Evolutionary conservation across 2,888 invertebrate genomes (phyloP), one percentile per base, ranked within the genome.

Genomic region (Ichneumoninae sp.): DNA sequence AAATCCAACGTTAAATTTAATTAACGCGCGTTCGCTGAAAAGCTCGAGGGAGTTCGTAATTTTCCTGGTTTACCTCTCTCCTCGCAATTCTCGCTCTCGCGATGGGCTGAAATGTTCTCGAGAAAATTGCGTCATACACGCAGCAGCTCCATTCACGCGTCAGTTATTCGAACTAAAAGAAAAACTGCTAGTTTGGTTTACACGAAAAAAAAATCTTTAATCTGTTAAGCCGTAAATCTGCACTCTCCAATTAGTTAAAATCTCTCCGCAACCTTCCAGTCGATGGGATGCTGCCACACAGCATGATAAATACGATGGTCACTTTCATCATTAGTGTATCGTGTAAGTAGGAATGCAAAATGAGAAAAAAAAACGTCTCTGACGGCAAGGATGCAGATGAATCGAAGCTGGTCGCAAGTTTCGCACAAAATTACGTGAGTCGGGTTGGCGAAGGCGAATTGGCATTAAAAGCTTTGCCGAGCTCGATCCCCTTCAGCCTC

Each of bases 311-410:
- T 8, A 7, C 19, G 54, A 22, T 26, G 60, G 60, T 30, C 10
- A 26, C 10, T 60, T 26, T 13, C 30, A 5, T 60, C 60, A 60
- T 60, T 30, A 60, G 22, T 1, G 13, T n/a, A 16, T 26, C 30
- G 4, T 30, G 8, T 26, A 16, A 16, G 8, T 54, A 54, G 1
- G 6, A 60, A 60, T 13, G 60, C 13, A 13, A 60, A 60, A 60
- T 30, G 79, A 73, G 81, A 81, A 87, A 87, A 87, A 86, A 87
- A 88, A 88, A 87, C 78, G 71, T 65, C 54, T 73, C 36, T 76
- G 60, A 81, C 63, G 68, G 33, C 74, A 85, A 86, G 26, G 36
- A 40, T 16, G 4, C 50, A 26, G 30, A 50, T 0, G 13, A 66
- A 66, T 76, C 22, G 66, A 40, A 66, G 16, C 30, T n/a, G 16